Conservation (phyloP, 2,888 invertebrate genomes). For the Cephus runcator region DNA sequence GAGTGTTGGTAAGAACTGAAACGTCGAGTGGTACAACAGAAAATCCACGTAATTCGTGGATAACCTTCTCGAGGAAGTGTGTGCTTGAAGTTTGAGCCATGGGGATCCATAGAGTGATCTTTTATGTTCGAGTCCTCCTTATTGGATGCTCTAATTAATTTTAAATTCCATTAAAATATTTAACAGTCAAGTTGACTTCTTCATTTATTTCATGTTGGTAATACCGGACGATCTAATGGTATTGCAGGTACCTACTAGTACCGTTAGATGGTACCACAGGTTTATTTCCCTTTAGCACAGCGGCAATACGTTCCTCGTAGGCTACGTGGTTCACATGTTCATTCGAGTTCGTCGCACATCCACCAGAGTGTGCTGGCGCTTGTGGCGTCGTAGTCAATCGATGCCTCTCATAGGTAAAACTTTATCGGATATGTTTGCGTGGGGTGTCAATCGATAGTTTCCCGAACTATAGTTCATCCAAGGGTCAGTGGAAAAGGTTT, state of each 20-base stretch:
- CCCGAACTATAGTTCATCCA: background rate
- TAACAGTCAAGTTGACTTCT: background rate
- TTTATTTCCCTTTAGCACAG: background rate
- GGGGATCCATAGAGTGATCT: background rate
- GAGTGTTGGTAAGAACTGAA: background rate
- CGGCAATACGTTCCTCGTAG: background rate
- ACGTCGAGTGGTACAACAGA: background rate
- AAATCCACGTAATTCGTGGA: background rate
- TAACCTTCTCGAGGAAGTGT: background rate
- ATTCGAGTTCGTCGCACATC: background rate
- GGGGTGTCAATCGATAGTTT: background rate
- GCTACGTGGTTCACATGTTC: background rate
- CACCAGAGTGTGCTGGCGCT: background rate
- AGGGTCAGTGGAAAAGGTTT: background rate
- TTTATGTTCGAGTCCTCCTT: background rate
- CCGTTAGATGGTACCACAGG: background rate
- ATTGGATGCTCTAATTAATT: background rate
- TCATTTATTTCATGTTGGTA: background rate
- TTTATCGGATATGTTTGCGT: background rate
- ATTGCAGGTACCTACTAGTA: background rate
- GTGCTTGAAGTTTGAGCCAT: background rate
- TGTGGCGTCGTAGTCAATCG: background rate
- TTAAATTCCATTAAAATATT: background rate
- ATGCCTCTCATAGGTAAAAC: background rate
- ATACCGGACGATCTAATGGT: background rate